phyloP scores from a whole-genome alignment of 2,888 invertebrate genomes.

The Eilema griseolum region DNA sequence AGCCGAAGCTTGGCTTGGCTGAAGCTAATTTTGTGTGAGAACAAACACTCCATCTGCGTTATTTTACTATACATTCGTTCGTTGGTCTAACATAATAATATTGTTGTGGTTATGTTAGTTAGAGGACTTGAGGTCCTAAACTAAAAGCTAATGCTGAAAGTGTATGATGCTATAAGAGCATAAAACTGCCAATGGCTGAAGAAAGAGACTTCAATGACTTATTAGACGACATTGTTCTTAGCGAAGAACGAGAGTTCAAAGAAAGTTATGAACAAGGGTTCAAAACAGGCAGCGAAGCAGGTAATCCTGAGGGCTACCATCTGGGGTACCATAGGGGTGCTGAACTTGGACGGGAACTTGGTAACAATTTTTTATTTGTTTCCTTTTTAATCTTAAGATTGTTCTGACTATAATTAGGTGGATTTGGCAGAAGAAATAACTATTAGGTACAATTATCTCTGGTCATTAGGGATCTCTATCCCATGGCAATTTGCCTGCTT shows the following conservation, averaged over 20 bases:
- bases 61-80: not conserved
- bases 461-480: no score
- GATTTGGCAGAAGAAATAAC: not conserved
- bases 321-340: slow-evolving; percentile 93
- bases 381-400: not conserved
- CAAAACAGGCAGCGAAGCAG: slow-evolving; percentile 87
- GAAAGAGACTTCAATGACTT: slow-evolving; percentile 91
- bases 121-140: no score
- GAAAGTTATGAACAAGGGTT: slow-evolving; percentile 90
- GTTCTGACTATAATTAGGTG: not conserved
- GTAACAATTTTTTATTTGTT: slow-evolving; percentile 50
- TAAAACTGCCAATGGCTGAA: slow-evolving; percentile 70
- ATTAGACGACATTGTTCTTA: slow-evolving; percentile 90
- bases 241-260: slow-evolving; percentile 89
- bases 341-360: slow-evolving; percentile 91
- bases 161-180: not conserved
- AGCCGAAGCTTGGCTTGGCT: no score
- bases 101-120: not conserved
- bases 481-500: no score
- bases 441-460: no score
- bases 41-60: not conserved
- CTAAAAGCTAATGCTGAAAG: not conserved
- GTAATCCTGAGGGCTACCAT: slow-evolving; percentile 90
- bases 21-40: no score
- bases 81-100: no score